These are phyloP conservation scores for Phaenicophaeus curvirostris DNA, from an alignment of 2,797 vertebrate genomes.

Conservation along the genomic window DNA sequence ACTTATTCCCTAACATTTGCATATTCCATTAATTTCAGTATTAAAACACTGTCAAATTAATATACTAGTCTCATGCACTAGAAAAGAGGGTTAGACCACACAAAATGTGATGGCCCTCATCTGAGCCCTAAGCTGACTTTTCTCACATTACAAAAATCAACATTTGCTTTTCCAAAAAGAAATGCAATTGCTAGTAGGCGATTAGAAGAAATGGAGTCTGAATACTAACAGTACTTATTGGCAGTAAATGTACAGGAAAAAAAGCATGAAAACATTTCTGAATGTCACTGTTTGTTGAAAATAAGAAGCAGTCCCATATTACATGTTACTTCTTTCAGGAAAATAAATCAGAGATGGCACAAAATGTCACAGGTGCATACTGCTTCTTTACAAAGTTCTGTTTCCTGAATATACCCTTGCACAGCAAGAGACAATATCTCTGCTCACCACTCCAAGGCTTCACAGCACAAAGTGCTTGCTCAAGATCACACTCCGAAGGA, in stretches of 20 bases:
- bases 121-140: not conserved
- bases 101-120: not conserved
- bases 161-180: constrained; percentile 33
- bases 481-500: not conserved
- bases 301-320: not conserved
- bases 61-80: not conserved
- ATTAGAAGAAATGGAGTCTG: not conserved
- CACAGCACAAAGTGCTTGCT: not conserved
- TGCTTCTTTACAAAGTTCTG: not conserved
- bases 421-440: not conserved
- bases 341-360: not conserved
- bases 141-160: constrained; percentile 8
- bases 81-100: not conserved
- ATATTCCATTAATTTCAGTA: not conserved
- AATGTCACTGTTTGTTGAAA: not conserved
- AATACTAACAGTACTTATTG: not conserved
- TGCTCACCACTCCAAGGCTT: not conserved
- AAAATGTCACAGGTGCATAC: not conserved
- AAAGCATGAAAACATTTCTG: not conserved
- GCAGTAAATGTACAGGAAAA: not conserved
- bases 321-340: not conserved
- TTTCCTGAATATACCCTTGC: not conserved
- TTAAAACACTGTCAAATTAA: constrained; percentile 12
- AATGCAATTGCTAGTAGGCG: not conserved
- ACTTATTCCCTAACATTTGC: not conserved